These are phyloP conservation scores for Lasioglossum malachurum DNA, from an alignment of 2,888 invertebrate genomes.

Conservation along the genomic window DNA sequence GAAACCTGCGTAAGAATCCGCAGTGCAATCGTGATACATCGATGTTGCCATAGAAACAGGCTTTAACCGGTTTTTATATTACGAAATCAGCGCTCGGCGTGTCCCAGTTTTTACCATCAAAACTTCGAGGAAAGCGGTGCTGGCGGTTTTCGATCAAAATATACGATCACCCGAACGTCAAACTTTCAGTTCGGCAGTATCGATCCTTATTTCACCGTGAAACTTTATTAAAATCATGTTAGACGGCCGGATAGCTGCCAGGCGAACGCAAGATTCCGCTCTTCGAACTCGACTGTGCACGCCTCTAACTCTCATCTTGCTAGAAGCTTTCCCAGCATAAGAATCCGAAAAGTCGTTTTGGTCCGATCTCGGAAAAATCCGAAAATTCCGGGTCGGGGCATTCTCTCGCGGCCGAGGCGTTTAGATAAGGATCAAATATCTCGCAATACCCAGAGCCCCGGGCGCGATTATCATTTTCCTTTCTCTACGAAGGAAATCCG, in stretches of 20 bases:
- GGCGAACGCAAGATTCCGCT: neutral
- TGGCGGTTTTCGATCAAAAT: conserved; percentile 21
- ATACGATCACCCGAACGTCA: conserved; percentile 18
- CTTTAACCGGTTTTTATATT: conserved; percentile 9
- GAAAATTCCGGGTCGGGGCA: neutral
- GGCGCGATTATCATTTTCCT: conserved; percentile 30
- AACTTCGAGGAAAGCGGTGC: neutral
- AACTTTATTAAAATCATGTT: conserved; percentile 19
- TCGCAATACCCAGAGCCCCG: conserved; percentile 10
- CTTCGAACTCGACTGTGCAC: neutral
- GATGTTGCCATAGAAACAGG: conserved; percentile 14
- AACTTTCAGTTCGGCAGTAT: conserved; percentile 14
- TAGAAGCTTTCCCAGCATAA: neutral
- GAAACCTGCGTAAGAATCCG: neutral
- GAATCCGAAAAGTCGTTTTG: conserved; percentile 3
- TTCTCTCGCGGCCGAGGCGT: neutral
- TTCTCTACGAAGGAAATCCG: neutral
- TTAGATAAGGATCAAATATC: conserved; percentile 38
- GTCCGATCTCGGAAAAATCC: neutral
- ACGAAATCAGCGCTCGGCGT: neutral
- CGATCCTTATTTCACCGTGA: conserved; percentile 9
- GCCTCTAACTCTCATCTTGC: conserved; percentile 19
- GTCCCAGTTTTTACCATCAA: conserved; percentile 5
- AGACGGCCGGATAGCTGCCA: conserved; percentile 4
- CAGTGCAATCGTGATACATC: neutral